Base-by-base conservation (phyloP, 2,797 vertebrate genomes). In the Periophthalmus magnuspinnatus region DNA sequence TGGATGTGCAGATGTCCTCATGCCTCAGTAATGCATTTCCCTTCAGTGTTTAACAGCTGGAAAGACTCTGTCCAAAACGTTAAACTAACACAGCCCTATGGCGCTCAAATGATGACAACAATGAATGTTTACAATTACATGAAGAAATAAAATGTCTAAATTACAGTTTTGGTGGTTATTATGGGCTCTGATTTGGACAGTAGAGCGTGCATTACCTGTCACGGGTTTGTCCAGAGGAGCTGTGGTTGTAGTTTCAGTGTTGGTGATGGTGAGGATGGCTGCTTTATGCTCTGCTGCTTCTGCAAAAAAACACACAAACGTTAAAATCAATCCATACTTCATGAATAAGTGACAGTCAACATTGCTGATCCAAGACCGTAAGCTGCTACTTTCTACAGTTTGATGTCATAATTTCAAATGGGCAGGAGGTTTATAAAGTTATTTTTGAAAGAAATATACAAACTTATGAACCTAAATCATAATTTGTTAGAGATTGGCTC, bases 211-310 rank as follows among this genome's bases (percentile, higher is more conserved):
- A 96, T 94, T 83, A 99, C 97, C 93, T 32, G 71, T 91, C 61
- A 94, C 87, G 0, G 93, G 92, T 67, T 81, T 89, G 68, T 93
- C 91, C 90, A 95, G 75, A 0, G 95, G 95, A 36, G 58, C 58
- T 36, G 58, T 47, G 93, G 83, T 0, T 34, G 93, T 82, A 56
- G 81, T 93, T 82, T 92, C 84, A 82, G 91, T 80, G 32, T 88
- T 81, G 65, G 88, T 89, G n/a, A n/a, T n/a, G 16, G 71, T 69
- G 16, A 69, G 84, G 5, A 82, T 70, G 28, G 63, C 69, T 33
- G 77, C 32, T 17, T 75, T 86, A 11, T 73, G 78, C 41, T 79
- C 87, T 52, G 85, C 87, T 75, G 85, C 71, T 91, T 92, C 94
- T 94, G 88, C 78, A n/a, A 65, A 63, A 63, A 19, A 17, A 80